phyloP scores from a whole-genome alignment of 2,888 invertebrate genomes.

The Unio pictorum region DNA sequence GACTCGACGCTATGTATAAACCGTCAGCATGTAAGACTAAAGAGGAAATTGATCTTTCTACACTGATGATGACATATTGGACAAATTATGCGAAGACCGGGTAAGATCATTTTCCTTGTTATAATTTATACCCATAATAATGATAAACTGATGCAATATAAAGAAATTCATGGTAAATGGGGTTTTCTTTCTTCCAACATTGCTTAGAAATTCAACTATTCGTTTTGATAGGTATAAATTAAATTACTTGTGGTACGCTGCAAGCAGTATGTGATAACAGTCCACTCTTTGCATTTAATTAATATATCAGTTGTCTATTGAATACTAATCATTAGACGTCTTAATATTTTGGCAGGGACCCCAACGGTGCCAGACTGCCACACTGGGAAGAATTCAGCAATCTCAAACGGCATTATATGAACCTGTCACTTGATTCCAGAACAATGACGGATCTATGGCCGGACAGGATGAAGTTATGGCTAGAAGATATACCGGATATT shows the following conservation, averaged over 20 bases:
- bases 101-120: constrained; percentile 76
- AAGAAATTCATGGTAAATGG: too few species aligned
- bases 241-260: not conserved
- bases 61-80: constrained; percentile 93
- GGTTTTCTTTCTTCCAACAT: constrained; percentile 77
- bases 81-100: constrained; percentile 95
- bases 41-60: constrained; percentile 88
- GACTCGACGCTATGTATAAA: constrained; percentile 78
- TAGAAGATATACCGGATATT: not conserved
- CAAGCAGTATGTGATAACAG: not conserved
- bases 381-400: constrained; percentile 22
- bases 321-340: too few species aligned
- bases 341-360: constrained; percentile 18
- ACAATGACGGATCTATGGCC: constrained; percentile 11
- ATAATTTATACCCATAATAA: too few species aligned
- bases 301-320: not conserved
- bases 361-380: constrained; percentile 11
- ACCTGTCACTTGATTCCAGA: constrained; percentile 15
- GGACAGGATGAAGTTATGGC: constrained; percentile 28
- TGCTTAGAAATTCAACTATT: constrained; percentile 90
- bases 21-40: constrained; percentile 67
- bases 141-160: too few species aligned
- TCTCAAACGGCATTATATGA: constrained; percentile 12
- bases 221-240: too few species aligned
- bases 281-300: too few species aligned